Percentiles rank a stretch among this genome's conserved stretches.
Conservation (phyloP, 2,797 vertebrate species). For the Galaxias olidus region DNA sequence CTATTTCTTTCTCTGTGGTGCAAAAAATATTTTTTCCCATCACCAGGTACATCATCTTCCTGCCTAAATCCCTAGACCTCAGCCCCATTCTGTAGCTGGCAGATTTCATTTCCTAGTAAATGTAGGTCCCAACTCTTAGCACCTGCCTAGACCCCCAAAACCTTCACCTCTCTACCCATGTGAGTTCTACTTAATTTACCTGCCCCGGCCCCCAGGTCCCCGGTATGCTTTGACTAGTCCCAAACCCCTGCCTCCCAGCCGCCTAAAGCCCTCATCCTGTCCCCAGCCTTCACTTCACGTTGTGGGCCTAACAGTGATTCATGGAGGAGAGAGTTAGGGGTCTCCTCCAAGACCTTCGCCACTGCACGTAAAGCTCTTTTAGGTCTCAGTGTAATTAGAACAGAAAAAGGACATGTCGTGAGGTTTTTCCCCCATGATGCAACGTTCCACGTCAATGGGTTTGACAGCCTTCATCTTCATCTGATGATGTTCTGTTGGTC, state of each 20-base stretch:
- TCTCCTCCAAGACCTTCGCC: slow-evolving; percentile 47
- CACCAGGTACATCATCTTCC: no score
- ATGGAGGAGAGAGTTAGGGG: slow-evolving; percentile 69
- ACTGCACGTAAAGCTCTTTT: neutral
- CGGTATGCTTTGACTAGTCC: slow-evolving; percentile 19
- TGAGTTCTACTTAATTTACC: neutral
- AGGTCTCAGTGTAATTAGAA: no score
- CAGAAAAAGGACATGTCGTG: no score
- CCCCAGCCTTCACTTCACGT: slow-evolving; percentile 11
- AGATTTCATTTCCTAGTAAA: no score
- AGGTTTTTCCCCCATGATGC: no score
- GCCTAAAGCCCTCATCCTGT: slow-evolving; percentile 33
- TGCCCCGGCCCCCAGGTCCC: neutral
- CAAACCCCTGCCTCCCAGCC: slow-evolving; percentile 21
- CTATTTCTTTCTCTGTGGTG: no score
- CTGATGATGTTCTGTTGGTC: neutral
- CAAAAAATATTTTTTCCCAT: no score
- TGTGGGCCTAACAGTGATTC: slow-evolving; percentile 73
- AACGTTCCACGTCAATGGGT: no score
- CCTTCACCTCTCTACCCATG: slow-evolving; percentile 16
- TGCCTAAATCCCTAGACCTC: no score
- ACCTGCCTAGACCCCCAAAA: neutral
- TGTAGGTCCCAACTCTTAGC: no score
- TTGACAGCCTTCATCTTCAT: neutral
- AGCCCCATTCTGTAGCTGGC: no score